Conservation (phyloP, 2,888 invertebrate genomes). For the Sycophila texana region DNA sequence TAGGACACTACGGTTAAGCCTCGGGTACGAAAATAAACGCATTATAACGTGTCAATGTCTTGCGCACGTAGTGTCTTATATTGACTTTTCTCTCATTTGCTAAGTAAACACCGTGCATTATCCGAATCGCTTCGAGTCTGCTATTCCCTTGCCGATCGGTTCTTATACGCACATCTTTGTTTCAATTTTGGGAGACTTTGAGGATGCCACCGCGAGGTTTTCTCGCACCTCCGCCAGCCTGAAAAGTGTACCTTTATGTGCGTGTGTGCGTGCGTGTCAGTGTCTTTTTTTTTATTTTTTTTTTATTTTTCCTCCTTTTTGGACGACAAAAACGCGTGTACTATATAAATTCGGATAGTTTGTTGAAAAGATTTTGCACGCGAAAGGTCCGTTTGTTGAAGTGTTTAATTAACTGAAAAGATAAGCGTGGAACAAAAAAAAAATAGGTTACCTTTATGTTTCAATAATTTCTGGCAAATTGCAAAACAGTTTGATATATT, state of each 20-base stretch:
- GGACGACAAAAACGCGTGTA: no score
- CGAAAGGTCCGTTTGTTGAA: no score
- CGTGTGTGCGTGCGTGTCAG: conserved; percentile 56
- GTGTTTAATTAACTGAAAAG: conserved; percentile 55
- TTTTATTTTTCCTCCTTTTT: not conserved
- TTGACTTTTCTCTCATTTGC: conserved; percentile 1
- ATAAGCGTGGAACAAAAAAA: conserved; percentile 48
- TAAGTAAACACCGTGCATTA: conserved; percentile 29
- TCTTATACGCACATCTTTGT: conserved; percentile 44
- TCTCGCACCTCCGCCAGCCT: conserved; percentile 58
- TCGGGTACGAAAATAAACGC: conserved; percentile 34
- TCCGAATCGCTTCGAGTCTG: conserved; percentile 9
- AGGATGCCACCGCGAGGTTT: conserved; percentile 59
- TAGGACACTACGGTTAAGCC: conserved; percentile 29
- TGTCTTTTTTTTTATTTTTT: conserved; percentile 25
- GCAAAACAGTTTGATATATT: not conserved
- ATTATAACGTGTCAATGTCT: conserved; percentile 16
- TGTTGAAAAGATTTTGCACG: not conserved
- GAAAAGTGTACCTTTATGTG: conserved; percentile 61
- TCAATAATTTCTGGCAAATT: not conserved
- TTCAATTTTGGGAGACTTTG: conserved; percentile 59
- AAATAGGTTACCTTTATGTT: not conserved
- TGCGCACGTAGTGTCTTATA: conserved; percentile 11
- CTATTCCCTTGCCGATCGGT: not conserved
- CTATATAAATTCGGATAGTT: not conserved